Percentiles rank a stretch among this genome's conserved stretches.
Evolutionary conservation across 37 sponge, comb jelly and placozoan species (phyloP).

Genomic region (Ianthella basta): DNA sequence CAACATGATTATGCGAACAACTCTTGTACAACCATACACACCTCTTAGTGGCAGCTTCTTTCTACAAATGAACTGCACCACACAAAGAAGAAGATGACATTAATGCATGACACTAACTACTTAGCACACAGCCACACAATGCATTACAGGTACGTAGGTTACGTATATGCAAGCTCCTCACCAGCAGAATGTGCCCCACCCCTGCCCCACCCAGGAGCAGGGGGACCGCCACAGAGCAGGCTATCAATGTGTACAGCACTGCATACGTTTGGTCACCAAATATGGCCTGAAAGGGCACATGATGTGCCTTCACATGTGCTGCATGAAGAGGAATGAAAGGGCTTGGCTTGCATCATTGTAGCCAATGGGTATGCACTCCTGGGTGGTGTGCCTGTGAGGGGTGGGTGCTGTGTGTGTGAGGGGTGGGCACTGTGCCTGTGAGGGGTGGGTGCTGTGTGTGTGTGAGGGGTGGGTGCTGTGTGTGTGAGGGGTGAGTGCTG

Average conservation of each 20-base stretch:
- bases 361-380: too few species aligned
- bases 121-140: constrained; percentile 11
- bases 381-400: too few species aligned
- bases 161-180: constrained; percentile 2
- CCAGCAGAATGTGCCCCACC: constrained; percentile 38
- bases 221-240: not conserved
- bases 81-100: not conserved
- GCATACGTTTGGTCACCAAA: constrained; percentile 36
- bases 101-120: not conserved
- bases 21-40: not conserved
- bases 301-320: not conserved
- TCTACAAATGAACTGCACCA: not conserved
- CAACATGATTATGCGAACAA: too few species aligned
- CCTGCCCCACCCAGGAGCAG: constrained; percentile 19
- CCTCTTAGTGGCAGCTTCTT: constrained; percentile 19
- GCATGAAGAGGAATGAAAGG: too few species aligned
- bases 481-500: too few species aligned
- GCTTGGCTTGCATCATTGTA: too few species aligned
- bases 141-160: not conserved
- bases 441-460: too few species aligned
- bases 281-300: constrained; percentile 5
- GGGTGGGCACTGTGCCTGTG: too few species aligned
- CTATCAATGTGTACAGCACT: constrained; percentile 26
- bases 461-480: too few species aligned
- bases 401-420: too few species aligned